Conservation (phyloP, 2,113 vertebrate genomes). For the Tylochromis polylepis region DNA sequence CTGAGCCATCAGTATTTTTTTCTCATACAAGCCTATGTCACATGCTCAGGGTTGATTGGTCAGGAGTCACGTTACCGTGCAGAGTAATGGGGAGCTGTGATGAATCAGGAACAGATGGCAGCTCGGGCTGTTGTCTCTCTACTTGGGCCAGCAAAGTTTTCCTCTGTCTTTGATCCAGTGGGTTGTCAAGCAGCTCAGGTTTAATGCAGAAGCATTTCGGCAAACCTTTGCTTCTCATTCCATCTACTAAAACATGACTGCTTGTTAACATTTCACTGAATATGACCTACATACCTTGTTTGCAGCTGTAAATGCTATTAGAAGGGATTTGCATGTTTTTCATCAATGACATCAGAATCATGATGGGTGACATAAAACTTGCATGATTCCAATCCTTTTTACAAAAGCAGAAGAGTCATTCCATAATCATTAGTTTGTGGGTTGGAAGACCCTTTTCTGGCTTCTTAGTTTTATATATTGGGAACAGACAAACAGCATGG, state of each 20-base stretch:
- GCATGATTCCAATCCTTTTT: background rate
- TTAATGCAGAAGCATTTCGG: background rate
- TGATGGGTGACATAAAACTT: background rate
- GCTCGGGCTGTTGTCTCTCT: constrained; percentile 35
- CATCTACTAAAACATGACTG: background rate
- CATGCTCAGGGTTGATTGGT: constrained; percentile 33
- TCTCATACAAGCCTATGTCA: background rate
- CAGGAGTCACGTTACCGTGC: constrained; percentile 50
- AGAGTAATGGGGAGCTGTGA: constrained; percentile 39
- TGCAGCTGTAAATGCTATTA: background rate
- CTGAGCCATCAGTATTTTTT: background rate
- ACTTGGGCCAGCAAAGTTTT: constrained; percentile 45
- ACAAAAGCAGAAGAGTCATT: background rate
- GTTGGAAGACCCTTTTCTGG: background rate
- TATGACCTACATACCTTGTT: background rate
- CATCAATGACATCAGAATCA: background rate
- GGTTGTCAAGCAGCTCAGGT: background rate
- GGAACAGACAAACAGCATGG: background rate
- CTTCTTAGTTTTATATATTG: background rate
- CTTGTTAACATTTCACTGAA: background rate
- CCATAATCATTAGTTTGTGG: background rate
- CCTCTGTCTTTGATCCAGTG: constrained; percentile 1
- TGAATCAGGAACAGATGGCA: constrained; percentile 64
- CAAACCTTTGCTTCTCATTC: background rate
- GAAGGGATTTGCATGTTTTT: background rate